Evolutionary conservation across 64 coral and sea anemone genomes (phyloP), one percentile per base, ranked within the genome.

Genomic region (Montipora foliosa): DNA sequence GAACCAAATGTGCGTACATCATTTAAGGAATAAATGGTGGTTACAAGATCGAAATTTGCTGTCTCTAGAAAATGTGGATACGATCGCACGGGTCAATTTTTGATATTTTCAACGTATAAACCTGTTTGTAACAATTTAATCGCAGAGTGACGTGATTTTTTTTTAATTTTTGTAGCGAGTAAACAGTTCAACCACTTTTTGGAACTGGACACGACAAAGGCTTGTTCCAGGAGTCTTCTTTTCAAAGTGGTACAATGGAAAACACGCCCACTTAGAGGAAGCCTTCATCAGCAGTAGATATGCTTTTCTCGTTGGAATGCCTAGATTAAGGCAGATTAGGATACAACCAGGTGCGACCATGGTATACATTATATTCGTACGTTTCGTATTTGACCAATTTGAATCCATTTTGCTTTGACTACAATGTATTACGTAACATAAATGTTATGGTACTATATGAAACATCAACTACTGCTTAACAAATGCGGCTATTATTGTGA

Each of bases 291-390:
- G 92, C 53, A 97, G 90, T 75, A 75, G 92, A 59, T 73, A 55
- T 74, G 69, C 67, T 4, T 97, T 94, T 55, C 55, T 97, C 0
- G 89, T 97, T 59, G 95, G 95, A 16, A 97, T 97, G 95, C 95
- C 95, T 4, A 86, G 95, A 49, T 62, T 97, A 9, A 72, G 95
- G 24, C 95, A 97, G 75, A 79, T 97, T 0, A 94, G 95, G 94
- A 69, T 90, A 25, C 74, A 87, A 74, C 37, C 82, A 91, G 92
- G 95, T 94, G 75, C 67, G 62, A 4, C 4, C 4, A 17, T 12
- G 10, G 12, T 67, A 67, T 67, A 37, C 37, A 37, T 37, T 37
- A 37, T 2, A 37, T 67, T 67, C 12, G 11, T 67, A 4, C 11
- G 12, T 67, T 67, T 17, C 16, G 37, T 37, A 1, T 67, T 15